Conservation (phyloP, 1,140 invertebrate species). For the Drosophila sucinea region DNA sequence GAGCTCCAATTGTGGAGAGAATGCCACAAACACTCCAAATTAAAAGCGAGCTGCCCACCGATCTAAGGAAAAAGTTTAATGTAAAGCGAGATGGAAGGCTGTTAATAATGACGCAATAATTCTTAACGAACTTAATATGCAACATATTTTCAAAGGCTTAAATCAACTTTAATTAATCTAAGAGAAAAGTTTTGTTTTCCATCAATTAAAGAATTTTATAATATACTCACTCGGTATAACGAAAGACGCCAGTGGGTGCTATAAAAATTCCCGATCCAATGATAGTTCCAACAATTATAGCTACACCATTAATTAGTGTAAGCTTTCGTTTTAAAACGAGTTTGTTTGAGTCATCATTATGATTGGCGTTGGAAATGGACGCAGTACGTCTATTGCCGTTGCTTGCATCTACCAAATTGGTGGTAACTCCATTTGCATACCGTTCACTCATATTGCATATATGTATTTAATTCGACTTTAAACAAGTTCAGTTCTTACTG, state of each 20-base stretch:
- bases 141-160: conserved; percentile 14
- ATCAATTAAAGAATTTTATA: conserved; percentile 32
- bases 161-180: conserved; percentile 46
- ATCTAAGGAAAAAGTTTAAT: conserved; percentile 83
- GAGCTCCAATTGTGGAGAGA: conserved; percentile 89
- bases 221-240: conserved; percentile 85
- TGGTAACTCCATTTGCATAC: conserved; percentile 77
- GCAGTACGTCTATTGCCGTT: conserved; percentile 38
- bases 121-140: conserved; percentile 38
- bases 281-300: conserved; percentile 93
- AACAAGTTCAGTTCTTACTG: neutral
- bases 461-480: neutral
- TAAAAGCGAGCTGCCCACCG: conserved; percentile 87
- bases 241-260: conserved; percentile 89
- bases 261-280: conserved; percentile 94
- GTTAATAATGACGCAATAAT: conserved; percentile 66
- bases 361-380: neutral
- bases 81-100: conserved; percentile 43
- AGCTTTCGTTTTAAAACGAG: conserved; percentile 91
- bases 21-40: conserved; percentile 90
- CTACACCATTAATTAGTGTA: conserved; percentile 92
- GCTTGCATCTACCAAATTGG: conserved; percentile 53
- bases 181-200: conserved; percentile 28
- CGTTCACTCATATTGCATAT: conserved; percentile 64
- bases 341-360: conserved; percentile 52